Evolutionary conservation across 1,140 invertebrate genomes (phyloP).

Genomic region (Anoplophora glabripennis): DNA sequence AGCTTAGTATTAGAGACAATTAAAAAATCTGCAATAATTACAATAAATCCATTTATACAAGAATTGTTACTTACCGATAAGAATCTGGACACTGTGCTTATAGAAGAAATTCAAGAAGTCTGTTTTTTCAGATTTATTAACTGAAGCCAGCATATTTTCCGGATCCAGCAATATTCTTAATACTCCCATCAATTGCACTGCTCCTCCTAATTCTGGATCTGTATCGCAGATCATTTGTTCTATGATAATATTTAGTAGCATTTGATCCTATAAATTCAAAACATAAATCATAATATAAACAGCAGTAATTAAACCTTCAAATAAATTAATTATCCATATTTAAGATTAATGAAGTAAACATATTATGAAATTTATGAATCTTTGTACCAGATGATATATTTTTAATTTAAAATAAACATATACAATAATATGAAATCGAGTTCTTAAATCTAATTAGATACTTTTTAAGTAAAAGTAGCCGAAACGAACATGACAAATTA

Average conservation of each 20-base stretch:
- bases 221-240: constrained; percentile 90
- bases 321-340: too few species aligned
- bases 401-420: too few species aligned
- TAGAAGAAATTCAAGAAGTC: constrained; percentile 99
- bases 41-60: constrained; percentile 3
- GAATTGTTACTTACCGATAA: constrained; percentile 68
- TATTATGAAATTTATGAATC: not conserved
- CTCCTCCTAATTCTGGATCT: constrained; percentile 90
- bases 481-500: too few species aligned
- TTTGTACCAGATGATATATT: too few species aligned
- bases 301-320: constrained; percentile 1
- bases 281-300: not conserved
- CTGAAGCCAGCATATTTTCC: constrained; percentile 94
- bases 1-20: too few species aligned
- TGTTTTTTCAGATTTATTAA: constrained; percentile 94
- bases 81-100: constrained; percentile 93
- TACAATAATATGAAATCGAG: too few species aligned
- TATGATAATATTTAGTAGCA: constrained; percentile 95
- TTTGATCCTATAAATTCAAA: constrained; percentile 70
- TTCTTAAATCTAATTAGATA: too few species aligned
- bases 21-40: not conserved
- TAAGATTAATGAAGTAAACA: too few species aligned
- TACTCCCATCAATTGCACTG: constrained; percentile 93
- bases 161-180: constrained; percentile 93
- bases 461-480: too few species aligned